A percentile compares a stretch with the other conserved stretches of the same genome.
Conservation (phyloP, 2,888 invertebrate genomes). For the Epsilonema sp. region DNA sequence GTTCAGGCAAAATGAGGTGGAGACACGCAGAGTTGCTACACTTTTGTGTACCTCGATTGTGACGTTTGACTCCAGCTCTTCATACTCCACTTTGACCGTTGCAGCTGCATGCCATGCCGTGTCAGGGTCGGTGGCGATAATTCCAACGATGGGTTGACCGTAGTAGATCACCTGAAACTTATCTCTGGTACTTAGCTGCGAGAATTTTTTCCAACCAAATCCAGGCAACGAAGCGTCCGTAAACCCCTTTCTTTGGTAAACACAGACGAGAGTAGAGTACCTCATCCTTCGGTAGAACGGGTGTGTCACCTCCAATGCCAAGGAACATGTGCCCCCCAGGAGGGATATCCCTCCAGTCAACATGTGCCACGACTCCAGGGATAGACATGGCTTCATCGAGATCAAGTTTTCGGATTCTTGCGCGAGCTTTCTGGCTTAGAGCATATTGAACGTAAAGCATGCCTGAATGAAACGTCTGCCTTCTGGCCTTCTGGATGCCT, state of each 20-base stretch:
- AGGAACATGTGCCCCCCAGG: conserved; percentile 47
- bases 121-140: conserved; percentile 43
- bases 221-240: too few species aligned
- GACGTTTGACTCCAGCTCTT: too few species aligned
- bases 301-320: conserved; percentile 55
- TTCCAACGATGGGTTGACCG: conserved; percentile 28
- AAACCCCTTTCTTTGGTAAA: too few species aligned
- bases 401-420: conserved; percentile 39
- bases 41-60: too few species aligned
- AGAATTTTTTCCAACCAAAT: too few species aligned
- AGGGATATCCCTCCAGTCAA: conserved; percentile 53
- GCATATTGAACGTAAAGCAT: conserved; percentile 64
- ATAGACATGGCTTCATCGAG: conserved; percentile 48
- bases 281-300: conserved; percentile 52
- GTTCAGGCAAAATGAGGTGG: too few species aligned
- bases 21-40: too few species aligned
- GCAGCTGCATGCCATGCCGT: conserved; percentile 63
- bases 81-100: conserved; percentile 56
- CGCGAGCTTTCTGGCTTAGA: conserved; percentile 37
- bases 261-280: conserved; percentile 34
- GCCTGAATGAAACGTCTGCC: too few species aligned
- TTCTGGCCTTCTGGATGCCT: too few species aligned
- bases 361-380: conserved; percentile 61
- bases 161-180: conserved; percentile 36
- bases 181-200: too few species aligned